Evolutionary conservation across 2,888 invertebrate genomes (phyloP).

Genomic region (Ectemnius cavifrons): DNA sequence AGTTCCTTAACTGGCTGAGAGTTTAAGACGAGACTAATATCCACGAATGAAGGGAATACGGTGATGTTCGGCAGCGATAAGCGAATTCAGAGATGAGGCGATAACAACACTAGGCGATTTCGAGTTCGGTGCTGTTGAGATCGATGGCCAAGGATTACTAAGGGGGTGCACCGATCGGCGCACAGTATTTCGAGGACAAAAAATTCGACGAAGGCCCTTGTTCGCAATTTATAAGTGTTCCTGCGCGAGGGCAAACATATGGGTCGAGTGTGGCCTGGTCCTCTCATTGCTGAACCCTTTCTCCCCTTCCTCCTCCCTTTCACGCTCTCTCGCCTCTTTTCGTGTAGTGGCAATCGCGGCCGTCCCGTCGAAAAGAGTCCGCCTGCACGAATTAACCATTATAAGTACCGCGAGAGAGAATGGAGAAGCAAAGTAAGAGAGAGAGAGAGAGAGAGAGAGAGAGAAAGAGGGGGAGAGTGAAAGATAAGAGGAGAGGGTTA

Average conservation of each 20-base stretch:
- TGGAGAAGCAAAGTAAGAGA: conserved; percentile 16
- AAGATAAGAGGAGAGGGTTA: too few relatives aligned
- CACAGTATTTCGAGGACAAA: background rate
- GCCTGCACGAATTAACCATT: conserved; percentile 63
- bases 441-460: too few relatives aligned
- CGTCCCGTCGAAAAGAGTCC: conserved; percentile 45
- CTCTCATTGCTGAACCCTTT: conserved; percentile 9
- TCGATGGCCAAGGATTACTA: background rate
- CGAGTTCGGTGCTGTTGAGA: too few relatives aligned
- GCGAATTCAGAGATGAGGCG: background rate
- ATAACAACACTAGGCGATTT: too few relatives aligned
- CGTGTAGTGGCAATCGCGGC: conserved; percentile 32
- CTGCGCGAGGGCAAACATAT: conserved; percentile 7
- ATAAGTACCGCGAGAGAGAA: conserved; percentile 45
- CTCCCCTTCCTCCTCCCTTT: background rate
- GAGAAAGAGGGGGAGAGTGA: too few relatives aligned
- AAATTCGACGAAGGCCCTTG: conserved; percentile 6
- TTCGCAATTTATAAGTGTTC: conserved; percentile 35
- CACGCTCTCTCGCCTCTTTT: too few relatives aligned
- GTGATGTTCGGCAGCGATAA: conserved; percentile 12
- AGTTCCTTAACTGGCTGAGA: background rate
- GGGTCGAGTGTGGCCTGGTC: conserved; percentile 33
- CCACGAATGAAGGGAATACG: background rate
- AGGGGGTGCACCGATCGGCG: background rate
- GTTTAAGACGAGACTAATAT: background rate